Conservation (phyloP, 2,888 invertebrate species). For the Acholoe squamosa region DNA sequence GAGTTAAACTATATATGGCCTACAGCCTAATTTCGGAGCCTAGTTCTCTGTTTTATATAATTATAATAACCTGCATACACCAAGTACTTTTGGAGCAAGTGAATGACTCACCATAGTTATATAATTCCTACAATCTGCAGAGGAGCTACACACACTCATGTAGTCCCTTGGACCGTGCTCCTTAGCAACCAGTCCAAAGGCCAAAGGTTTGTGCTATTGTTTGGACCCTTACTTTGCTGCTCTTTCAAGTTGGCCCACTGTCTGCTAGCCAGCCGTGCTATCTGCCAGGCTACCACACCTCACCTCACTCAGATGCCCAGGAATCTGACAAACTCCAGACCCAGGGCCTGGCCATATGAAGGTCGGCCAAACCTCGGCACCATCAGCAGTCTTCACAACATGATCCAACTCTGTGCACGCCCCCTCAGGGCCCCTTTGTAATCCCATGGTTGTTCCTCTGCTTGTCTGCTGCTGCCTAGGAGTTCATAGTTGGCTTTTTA, state of each 20-base stretch:
- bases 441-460: not conserved
- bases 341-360: not conserved
- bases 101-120: too few relatives aligned
- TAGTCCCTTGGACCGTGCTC: too few relatives aligned
- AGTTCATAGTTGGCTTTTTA: too few relatives aligned
- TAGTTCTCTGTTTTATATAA: too few relatives aligned
- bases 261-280: not conserved
- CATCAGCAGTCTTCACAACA: not conserved
- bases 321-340: conserved; percentile 37
- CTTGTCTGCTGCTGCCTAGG: too few relatives aligned
- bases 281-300: conserved; percentile 52
- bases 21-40: too few relatives aligned
- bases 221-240: not conserved
- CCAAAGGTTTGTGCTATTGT: not conserved
- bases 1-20: too few relatives aligned
- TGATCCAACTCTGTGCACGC: not conserved
- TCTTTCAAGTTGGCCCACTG: conserved; percentile 31
- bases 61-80: too few relatives aligned
- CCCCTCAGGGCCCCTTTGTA: not conserved
- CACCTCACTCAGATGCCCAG: conserved; percentile 3
- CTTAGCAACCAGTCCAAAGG: too few relatives aligned
- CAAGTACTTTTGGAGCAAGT: too few relatives aligned
- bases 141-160: too few relatives aligned
- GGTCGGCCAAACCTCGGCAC: not conserved
- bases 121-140: too few relatives aligned